phyloP scores from a whole-genome alignment of 2,113 vertebrate genomes.

The Aegotheles bennettii region DNA sequence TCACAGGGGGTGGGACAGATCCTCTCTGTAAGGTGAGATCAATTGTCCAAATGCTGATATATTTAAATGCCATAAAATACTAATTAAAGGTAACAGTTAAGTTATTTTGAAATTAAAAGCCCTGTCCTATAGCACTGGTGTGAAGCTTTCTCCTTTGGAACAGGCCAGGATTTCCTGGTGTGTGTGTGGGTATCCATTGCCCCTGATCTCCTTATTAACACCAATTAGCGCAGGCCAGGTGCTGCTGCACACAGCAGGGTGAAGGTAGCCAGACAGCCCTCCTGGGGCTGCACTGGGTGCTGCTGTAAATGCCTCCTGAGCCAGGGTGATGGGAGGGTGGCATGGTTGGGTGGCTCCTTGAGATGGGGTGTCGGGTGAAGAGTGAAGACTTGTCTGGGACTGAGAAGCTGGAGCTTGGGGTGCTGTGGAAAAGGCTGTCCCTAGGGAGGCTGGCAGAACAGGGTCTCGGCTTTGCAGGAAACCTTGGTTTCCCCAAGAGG shows the following conservation, averaged over 20 bases:
- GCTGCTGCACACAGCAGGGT: neutral
- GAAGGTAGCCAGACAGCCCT: neutral
- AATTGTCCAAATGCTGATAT: neutral
- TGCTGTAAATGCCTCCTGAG: neutral
- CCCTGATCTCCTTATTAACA: neutral
- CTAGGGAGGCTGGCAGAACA: neutral
- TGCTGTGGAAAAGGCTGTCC: neutral
- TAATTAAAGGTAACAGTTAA: neutral
- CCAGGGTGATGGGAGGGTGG: neutral
- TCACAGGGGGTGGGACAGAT: neutral
- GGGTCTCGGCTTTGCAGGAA: neutral
- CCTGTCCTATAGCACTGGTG: neutral
- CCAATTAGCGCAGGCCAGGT: neutral
- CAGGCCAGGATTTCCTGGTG: neutral
- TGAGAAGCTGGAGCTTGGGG: neutral
- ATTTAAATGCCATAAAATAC: neutral
- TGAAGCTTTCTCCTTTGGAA: neutral
- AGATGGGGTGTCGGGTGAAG: neutral
- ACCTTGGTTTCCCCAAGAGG: neutral
- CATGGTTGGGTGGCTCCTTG: fast-evolving
- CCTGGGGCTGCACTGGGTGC: neutral
- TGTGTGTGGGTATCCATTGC: fast-evolving
- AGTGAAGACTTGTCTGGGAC: neutral
- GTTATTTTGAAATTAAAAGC: neutral
- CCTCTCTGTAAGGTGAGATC: neutral